Evolutionary conservation across 2,797 vertebrate genomes (phyloP), one percentile per base, ranked within the genome.

Genomic region (Aplochiton taeniatus): DNA sequence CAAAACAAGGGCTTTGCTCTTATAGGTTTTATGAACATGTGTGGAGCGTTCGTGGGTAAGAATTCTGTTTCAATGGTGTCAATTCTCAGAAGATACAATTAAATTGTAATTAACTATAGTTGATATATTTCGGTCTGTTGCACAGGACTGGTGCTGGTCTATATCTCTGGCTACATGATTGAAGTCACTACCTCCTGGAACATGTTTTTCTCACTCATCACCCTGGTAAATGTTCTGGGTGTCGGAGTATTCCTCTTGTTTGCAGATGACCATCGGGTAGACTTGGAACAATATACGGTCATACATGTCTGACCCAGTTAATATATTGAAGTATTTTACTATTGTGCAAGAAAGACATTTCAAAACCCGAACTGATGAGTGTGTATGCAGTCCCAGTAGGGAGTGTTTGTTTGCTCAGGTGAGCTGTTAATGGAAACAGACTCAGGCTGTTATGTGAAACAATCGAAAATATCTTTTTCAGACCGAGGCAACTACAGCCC

Each of bases 1-100:
- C 18, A 11, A 9, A 9, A 0, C 20, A 0, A 50, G 54, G 62
- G 9, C 3, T 63, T 76, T 68, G 75, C 63, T 80, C 18, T 58
- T 66, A 12, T 86, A 98, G 97, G 97, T 57, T 92, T 98, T 56
- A 97, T 95, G 81, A 98, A 98, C 51, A 98, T 94, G 59, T 87
- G 95, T 6, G 95, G 95, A 44, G 94, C 97, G 20, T 90, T 98
- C 63, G 83, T 91, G 82, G 95, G 96, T 98, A 89, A 73, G 91
- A 84, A 53, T 69, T n/a, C 2, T 0, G 1, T 31, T 61, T 14
- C 14, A 1, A 31, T 20, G 8, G 5, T 55, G 13, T 13, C 20
- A 12, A 20, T 41, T 19, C 11, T 9, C n/a, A 56, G 11, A 4
- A 8, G 8, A 55, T 20, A 55, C 13, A 20, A 13, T 12, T 31